Percentiles rank a stretch among this genome's conserved stretches.
These are phyloP conservation scores for Xenus cinereus DNA, from an alignment of 2,113 vertebrate genomes.

Conservation along the genomic window DNA sequence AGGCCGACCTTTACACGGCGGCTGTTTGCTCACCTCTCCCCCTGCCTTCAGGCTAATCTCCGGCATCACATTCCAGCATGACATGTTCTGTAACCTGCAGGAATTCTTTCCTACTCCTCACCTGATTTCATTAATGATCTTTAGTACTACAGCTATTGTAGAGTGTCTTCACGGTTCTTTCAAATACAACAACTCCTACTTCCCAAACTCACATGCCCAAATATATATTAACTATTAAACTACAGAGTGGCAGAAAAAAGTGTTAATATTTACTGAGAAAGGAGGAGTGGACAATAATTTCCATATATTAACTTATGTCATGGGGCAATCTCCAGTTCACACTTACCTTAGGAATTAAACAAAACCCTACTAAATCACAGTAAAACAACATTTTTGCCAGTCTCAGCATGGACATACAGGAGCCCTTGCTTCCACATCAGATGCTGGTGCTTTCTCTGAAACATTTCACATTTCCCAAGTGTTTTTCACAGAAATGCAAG, in stretches of 20 bases:
- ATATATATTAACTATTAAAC: not conserved
- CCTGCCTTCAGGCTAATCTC: not conserved
- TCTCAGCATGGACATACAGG: not conserved
- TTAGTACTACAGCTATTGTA: not conserved
- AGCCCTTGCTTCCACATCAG: not conserved
- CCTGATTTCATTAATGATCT: not conserved
- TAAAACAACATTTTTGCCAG: not conserved
- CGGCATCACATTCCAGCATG: not conserved
- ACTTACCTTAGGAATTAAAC: not conserved
- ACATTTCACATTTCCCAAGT: not conserved
- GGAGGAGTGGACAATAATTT: not conserved
- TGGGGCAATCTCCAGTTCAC: not conserved
- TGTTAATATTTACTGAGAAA: not conserved
- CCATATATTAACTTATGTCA: not conserved
- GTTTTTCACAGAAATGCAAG: not conserved
- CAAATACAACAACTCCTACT: not conserved
- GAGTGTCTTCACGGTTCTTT: not conserved
- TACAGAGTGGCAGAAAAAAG: not conserved
- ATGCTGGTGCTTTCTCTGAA: not conserved
- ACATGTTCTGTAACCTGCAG: not conserved
- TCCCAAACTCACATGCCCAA: not conserved
- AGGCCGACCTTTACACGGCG: conserved; percentile 9
- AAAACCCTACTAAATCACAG: not conserved
- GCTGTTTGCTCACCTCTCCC: conserved; percentile 26
- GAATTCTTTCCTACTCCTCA: not conserved